A percentile compares a stretch with the other conserved stretches of the same genome.
These are phyloP conservation scores for Xestia c-nigrum DNA, from an alignment of 2,888 invertebrate genomes.

Conservation along the genomic window DNA sequence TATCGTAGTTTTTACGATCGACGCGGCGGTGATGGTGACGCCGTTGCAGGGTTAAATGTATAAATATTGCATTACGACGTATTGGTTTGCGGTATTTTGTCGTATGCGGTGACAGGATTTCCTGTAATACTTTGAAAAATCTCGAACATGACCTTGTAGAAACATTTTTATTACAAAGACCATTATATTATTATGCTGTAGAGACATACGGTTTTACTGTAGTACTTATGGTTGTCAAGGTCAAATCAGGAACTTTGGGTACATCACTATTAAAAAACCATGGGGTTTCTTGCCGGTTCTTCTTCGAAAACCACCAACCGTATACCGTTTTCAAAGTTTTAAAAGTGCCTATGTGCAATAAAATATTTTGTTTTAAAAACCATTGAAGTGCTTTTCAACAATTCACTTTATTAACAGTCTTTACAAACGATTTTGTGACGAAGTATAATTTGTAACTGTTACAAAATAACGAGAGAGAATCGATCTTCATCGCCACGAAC, in stretches of 20 bases:
- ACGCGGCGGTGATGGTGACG: constrained; percentile 71
- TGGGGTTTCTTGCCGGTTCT: no score
- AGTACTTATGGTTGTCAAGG: background rate
- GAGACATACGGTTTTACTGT: background rate
- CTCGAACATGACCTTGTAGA: background rate
- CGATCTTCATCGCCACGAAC: constrained; percentile 38
- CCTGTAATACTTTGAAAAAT: background rate
- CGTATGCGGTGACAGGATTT: constrained; percentile 8
- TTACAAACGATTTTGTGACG: background rate
- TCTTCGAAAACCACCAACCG: no score
- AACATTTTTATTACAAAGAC: background rate
- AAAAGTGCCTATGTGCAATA: no score
- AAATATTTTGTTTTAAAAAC: background rate
- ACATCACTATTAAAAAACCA: background rate
- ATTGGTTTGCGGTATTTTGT: constrained; percentile 24
- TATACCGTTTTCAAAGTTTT: no score
- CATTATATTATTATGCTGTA: background rate
- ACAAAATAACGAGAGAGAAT: constrained; percentile 25
- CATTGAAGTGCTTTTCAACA: background rate
- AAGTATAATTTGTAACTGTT: constrained; percentile 18
- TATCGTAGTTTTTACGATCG: constrained; percentile 78
- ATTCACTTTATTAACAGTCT: background rate
- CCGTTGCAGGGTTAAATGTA: constrained; percentile 52
- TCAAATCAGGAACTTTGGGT: background rate
- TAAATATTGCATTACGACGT: constrained; percentile 56